These are phyloP conservation scores for Torymus auratus DNA, from an alignment of 2,888 invertebrate species.

Conservation along the genomic window DNA sequence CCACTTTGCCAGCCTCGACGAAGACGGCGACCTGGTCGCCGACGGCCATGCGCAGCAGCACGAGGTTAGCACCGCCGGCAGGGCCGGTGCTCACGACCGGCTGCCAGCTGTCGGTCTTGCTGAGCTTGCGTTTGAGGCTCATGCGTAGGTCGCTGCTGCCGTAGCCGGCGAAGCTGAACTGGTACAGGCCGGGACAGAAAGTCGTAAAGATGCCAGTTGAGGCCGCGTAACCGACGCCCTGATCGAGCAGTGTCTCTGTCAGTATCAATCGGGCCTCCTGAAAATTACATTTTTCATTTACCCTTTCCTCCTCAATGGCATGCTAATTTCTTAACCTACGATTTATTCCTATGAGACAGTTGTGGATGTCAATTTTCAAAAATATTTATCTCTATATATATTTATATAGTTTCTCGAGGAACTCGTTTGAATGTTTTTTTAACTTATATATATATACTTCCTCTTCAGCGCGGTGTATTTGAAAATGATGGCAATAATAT, in stretches of 20 bases:
- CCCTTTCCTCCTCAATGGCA: no score
- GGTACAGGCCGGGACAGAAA: conserved; percentile 77
- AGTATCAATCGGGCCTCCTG: conserved; percentile 66
- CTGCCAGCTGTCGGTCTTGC: conserved; percentile 69
- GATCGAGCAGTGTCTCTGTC: conserved; percentile 73
- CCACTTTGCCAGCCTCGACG: conserved; percentile 69
- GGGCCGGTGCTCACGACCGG: conserved; percentile 65
- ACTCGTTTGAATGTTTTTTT: no score
- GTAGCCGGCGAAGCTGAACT: conserved; percentile 76
- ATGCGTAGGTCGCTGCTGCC: conserved; percentile 70
- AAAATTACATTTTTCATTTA: background rate
- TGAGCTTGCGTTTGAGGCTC: conserved; percentile 70
- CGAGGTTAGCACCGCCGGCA: conserved; percentile 73
- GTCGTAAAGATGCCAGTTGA: conserved; percentile 77
- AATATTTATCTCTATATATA: no score
- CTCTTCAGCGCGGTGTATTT: no score
- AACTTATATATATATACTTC: no score
- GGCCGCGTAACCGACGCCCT: conserved; percentile 76
- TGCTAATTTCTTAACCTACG: no score
- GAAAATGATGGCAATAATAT: no score
- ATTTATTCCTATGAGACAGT: no score
- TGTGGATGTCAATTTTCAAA: no score
- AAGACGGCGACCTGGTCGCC: conserved; percentile 75
- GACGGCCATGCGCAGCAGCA: conserved; percentile 73
- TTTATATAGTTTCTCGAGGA: no score